A percentile compares a stretch with the other conserved stretches of the same genome.
Evolutionary conservation across 2,797 vertebrate genomes (phyloP).

Genomic region (Morus bassanus): DNA sequence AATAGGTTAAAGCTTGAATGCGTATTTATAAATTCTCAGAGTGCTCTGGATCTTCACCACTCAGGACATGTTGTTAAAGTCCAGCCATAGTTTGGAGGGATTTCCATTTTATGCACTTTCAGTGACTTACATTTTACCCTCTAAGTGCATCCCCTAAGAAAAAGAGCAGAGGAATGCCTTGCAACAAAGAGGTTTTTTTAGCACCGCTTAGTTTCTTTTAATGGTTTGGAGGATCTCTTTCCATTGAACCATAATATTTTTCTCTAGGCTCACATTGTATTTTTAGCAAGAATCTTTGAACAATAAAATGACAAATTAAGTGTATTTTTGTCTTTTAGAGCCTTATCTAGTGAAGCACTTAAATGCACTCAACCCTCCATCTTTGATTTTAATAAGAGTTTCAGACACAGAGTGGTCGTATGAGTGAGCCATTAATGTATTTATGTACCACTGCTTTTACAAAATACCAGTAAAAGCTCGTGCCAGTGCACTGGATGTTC

Average conservation of each 20-base stretch:
- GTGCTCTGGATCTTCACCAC: conserved; percentile 28
- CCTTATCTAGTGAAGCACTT: conserved; percentile 10
- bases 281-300: conserved; percentile 25
- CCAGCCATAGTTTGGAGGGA: background rate
- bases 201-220: background rate
- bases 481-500: background rate
- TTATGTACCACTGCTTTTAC: background rate
- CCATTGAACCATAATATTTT: conserved; percentile 38
- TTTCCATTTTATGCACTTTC: conserved; percentile 39
- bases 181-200: background rate
- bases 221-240: conserved; percentile 9
- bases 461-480: background rate
- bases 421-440: background rate
- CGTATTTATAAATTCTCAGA: conserved; percentile 48
- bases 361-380: background rate
- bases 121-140: conserved; percentile 1
- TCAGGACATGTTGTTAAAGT: conserved; percentile 9
- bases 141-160: conserved; percentile 32
- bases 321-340: conserved; percentile 1
- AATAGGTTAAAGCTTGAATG: conserved; percentile 36
- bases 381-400: background rate
- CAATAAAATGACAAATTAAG: conserved; percentile 25
- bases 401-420: background rate
- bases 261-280: conserved; percentile 21
- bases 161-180: background rate